Evolutionary conservation across 92 coral and sea anemone species (phyloP), one percentile per base, ranked within the genome.

Genomic region (Porites evermanni): DNA sequence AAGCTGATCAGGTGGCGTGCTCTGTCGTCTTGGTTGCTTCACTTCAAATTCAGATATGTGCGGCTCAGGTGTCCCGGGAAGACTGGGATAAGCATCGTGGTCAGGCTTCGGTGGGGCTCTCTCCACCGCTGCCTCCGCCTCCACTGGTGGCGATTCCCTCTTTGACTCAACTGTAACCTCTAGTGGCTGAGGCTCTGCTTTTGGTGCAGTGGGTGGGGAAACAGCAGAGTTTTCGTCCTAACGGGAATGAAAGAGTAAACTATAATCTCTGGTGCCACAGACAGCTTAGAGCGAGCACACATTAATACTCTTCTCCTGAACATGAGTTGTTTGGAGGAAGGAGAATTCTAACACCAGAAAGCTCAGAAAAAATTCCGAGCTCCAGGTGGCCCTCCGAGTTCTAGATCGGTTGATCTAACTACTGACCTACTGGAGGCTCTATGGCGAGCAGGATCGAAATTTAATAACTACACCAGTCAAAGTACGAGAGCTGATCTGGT

Each of bases 21-120:
- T 19, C 32, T n/a, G 9, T 67, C 24, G 32, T 21, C n/a, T 19
- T 24, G 24, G 71, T 19, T 67, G 71, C 19, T 24, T 19, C 24
- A 24, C 24, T 67, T 67, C 71, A 19, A 67, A 24, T 67, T 67
- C 23, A n/a, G 71, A n/a, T 67, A 24, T 19, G 18, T 67, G 71
- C n/a, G 71, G 71, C n/a, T 66, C 71, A 0, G 60, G 60, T 56
- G 61, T 56, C 61, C 61, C 61, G 2, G 61, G 61, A 11, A 56
- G 81, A 54, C 87, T 94, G 23, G 94, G 91, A 12, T 92, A 77
- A 70, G 90, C 83, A 24, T 89, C 90, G 7, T 84, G 92, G 54
- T 92, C 95, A 56, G 95, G 94, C 56, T 74, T 83, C 4, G 66
- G 56, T 5, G 80, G 18, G n/a, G 12, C 29, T 23, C 72, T 83